Base-by-base conservation (phyloP, 2,888 invertebrate species). In the Parascotia fuliginaria region DNA sequence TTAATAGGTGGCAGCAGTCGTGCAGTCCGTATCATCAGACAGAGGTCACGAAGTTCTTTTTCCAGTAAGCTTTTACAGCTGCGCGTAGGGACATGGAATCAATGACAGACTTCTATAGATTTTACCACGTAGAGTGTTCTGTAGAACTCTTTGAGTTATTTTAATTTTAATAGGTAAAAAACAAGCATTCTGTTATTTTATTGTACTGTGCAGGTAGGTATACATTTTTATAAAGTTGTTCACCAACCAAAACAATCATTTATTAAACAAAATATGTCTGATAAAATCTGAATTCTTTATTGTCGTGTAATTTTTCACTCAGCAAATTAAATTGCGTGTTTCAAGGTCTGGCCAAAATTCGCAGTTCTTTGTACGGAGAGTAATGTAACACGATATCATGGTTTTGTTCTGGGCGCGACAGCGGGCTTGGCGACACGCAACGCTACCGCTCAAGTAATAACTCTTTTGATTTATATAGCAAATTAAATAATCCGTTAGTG, bases 361-460 rank as follows among this genome's bases (percentile, higher is more conserved):
- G 79, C 81, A 75, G 72, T 61, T 69, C 58, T 69, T 66, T 70
- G 56, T 64, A 55, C 60, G 36, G 51, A 56, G 70, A 56, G 64
- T 42, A n/a, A 58, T 64, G 72, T 73, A 65, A 65, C 49, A 48
- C 58, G 61, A 67, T 66, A 68, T 64, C 58, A 7, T 7, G 7
- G 67, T 73, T 61, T 62, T 48, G 42, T 53, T 55, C 42, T 33
- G 56, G 24, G 24, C 7, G 24, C 48, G 60, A 70, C 70, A 63
- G 65, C 48, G 77, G 83, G 82, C 80, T 79, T 72, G 83, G 76
- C 77, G 52, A 54, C 85, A 85, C 85, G 85, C 84, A 49, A 83
- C 36, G 52, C 54, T 56, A 52, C 54, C 40, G 46, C 39, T 34
- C 41, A 56, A 46, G 22, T 69, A 68, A 74, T 70, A 50, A 62